These are phyloP conservation scores for Lochmaea capreae DNA, from an alignment of 2,888 invertebrate genomes.

Conservation along the genomic window DNA sequence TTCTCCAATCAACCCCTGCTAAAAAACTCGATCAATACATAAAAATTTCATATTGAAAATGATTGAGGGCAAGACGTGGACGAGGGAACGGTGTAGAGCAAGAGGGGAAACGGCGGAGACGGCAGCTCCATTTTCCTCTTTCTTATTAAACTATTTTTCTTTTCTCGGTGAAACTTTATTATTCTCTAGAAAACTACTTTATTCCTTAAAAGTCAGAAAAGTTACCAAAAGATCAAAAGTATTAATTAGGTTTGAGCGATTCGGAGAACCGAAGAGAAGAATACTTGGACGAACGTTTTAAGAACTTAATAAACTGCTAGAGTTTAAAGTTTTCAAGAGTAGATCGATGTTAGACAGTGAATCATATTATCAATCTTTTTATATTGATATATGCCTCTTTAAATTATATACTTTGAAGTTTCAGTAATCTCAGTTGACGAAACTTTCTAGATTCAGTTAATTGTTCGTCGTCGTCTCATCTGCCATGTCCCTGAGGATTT, in stretches of 20 bases:
- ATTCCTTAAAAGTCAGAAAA: slow-evolving; percentile 37
- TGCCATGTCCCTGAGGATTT: too few species aligned
- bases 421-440: neutral
- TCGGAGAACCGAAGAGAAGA: slow-evolving; percentile 20
- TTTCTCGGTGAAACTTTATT: slow-evolving; percentile 45
- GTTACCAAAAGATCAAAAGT: slow-evolving; percentile 34
- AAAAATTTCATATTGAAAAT: slow-evolving; percentile 69
- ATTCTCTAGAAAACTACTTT: slow-evolving; percentile 45
- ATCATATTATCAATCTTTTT: neutral
- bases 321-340: slow-evolving; percentile 30
- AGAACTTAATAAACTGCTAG: slow-evolving; percentile 33
- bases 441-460: too few species aligned
- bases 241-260: slow-evolving; percentile 43
- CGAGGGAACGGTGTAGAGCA: slow-evolving; percentile 45
- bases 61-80: slow-evolving; percentile 62
- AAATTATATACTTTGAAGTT: neutral
- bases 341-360: slow-evolving; percentile 17
- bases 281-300: slow-evolving; percentile 22
- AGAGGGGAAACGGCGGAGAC: slow-evolving; percentile 33
- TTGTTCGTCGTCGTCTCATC: too few species aligned
- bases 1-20: slow-evolving; percentile 59
- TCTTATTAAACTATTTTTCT: slow-evolving; percentile 50
- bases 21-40: slow-evolving; percentile 68
- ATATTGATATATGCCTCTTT: neutral
- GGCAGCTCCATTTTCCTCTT: slow-evolving; percentile 47